Percentiles rank a stretch among this genome's conserved stretches.
Evolutionary conservation across 2,888 invertebrate species (phyloP).

Genomic region (Tachina grossa): DNA sequence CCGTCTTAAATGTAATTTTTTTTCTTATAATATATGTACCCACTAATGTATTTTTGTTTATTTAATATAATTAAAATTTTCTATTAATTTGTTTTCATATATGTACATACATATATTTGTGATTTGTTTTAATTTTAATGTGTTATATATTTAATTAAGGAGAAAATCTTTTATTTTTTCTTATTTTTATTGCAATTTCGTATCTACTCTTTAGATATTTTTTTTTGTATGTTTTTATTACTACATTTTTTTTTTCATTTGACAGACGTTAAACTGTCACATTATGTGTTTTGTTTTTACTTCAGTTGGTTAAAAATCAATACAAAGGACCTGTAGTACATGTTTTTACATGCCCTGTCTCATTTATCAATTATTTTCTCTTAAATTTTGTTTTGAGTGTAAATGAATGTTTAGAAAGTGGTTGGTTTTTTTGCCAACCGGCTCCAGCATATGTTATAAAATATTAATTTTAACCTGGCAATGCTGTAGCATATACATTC

Average conservation of each 20-base stretch:
- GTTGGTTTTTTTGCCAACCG: neutral
- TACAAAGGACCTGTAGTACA: constrained; percentile 77
- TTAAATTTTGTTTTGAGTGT: constrained; percentile 35
- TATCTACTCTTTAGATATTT: constrained; percentile 66
- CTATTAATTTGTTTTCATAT: neutral
- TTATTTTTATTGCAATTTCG: constrained; percentile 64
- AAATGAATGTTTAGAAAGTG: constrained; percentile 7
- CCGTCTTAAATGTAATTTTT: neutral
- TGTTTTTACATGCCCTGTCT: constrained; percentile 50
- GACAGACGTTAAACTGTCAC: constrained; percentile 68
- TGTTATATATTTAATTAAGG: neutral
- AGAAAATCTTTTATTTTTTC: constrained; percentile 33
- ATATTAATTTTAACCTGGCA: constrained; percentile 4
- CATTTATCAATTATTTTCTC: constrained; percentile 26
- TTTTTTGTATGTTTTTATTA: constrained; percentile 61
- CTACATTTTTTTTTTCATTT: constrained; percentile 67
- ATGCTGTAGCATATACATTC: neutral
- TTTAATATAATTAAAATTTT: neutral
- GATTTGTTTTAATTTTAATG: neutral
- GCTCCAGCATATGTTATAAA: neutral
- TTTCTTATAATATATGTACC: neutral
- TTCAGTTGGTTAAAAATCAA: constrained; percentile 74
- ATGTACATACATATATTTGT: neutral
- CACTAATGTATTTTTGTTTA: neutral
- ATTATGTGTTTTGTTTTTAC: constrained; percentile 42